Conservation (phyloP, 2,888 invertebrate genomes). For the Pseudococcus longispinus region DNA sequence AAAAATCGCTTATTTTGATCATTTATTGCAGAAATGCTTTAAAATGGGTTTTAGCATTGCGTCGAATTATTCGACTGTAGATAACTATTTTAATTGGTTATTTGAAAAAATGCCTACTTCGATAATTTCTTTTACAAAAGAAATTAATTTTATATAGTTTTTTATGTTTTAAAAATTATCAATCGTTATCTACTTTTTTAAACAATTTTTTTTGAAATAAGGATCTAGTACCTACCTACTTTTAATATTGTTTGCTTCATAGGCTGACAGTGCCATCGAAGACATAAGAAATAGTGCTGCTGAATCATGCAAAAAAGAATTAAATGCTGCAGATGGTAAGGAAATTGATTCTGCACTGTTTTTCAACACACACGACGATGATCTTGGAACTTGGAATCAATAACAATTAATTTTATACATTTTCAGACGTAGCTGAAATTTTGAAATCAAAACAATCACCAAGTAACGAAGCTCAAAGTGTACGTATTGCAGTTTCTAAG, state of each 20-base stretch:
- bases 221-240: not conserved
- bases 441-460: not conserved
- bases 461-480: constrained; percentile 34
- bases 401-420: not conserved
- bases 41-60: not conserved
- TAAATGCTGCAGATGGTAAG: constrained; percentile 29
- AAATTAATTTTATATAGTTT: no score
- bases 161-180: no score
- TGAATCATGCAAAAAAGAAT: constrained; percentile 37
- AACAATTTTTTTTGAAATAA: no score
- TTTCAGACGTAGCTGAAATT: constrained; percentile 21
- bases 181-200: no score
- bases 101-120: no score
- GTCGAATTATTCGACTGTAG: not conserved
- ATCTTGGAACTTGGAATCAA: no score
- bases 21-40: not conserved
- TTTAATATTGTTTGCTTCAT: not conserved
- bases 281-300: not conserved
- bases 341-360: not conserved
- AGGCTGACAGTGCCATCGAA: not conserved
- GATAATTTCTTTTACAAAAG: no score
- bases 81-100: not conserved
- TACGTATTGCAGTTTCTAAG: not conserved
- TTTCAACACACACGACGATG: not conserved
- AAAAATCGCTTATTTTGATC: not conserved